Conservation (phyloP, 30 jellyfish, hydroid and myxozoan genomes). For the Cassiopea xamachana region DNA sequence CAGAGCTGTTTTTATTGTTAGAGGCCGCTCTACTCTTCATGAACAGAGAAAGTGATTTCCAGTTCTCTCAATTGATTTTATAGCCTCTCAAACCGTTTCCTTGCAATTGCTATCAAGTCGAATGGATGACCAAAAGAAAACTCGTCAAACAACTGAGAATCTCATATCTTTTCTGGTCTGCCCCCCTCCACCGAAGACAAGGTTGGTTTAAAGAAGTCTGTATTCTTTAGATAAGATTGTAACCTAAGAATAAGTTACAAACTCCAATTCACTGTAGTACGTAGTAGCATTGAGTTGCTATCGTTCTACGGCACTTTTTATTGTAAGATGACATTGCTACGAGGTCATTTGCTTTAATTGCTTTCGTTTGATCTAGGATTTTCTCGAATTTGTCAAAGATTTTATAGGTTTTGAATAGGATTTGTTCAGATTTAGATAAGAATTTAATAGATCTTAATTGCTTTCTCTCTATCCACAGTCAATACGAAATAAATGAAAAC, state of each 20-base stretch:
- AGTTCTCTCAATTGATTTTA: not conserved
- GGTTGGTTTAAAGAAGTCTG: slow-evolving; percentile 37
- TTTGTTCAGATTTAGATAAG: too few relatives aligned
- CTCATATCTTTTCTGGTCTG: slow-evolving; percentile 94
- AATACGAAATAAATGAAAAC: slow-evolving; percentile 82
- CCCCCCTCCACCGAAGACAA: slow-evolving; percentile 97
- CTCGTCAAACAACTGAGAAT: slow-evolving; percentile 92
- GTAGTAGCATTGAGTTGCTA: too few relatives aligned
- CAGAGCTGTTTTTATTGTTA: not conserved
- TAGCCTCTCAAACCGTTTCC: slow-evolving; percentile 75
- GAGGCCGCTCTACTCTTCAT: not conserved
- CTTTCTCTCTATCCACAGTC: slow-evolving; percentile 19
- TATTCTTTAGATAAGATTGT: not conserved
- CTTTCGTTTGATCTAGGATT: too few relatives aligned
- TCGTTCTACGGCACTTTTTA: too few relatives aligned
- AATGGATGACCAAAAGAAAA: slow-evolving; percentile 85
- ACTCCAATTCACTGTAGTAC: too few relatives aligned
- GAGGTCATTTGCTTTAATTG: too few relatives aligned
- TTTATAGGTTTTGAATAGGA: too few relatives aligned
- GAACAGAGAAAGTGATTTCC: not conserved
- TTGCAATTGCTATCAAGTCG: slow-evolving; percentile 84
- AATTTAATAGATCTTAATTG: not conserved
- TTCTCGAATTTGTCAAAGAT: too few relatives aligned
- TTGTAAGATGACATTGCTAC: too few relatives aligned
- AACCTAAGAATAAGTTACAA: too few relatives aligned